A percentile compares a stretch with the other conserved stretches of the same genome.
Conservation (phyloP, 1,140 invertebrate genomes). For the Adoxophyes honmai region DNA sequence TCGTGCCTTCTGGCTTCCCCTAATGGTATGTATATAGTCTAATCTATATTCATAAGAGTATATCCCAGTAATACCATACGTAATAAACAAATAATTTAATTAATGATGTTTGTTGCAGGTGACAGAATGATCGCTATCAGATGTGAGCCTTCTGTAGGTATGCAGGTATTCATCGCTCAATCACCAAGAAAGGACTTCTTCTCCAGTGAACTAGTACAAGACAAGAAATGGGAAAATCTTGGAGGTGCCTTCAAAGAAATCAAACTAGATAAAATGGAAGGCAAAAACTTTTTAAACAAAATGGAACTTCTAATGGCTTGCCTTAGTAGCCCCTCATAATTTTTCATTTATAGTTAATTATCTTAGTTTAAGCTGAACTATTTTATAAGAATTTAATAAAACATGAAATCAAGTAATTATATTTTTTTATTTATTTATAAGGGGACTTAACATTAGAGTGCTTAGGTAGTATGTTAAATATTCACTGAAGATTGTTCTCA, state of each 20-base stretch:
- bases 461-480: conserved; percentile 72
- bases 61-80: no score
- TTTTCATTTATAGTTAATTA: conserved; percentile 10
- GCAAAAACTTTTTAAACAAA: conserved; percentile 97
- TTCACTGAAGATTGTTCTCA: conserved; percentile 71
- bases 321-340: conserved; percentile 79
- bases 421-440: conserved; percentile 65
- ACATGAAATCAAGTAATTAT: conserved; percentile 40
- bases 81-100: no score
- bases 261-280: conserved; percentile 95
- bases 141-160: conserved; percentile 83
- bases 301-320: conserved; percentile 98
- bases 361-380: conserved; percentile 18
- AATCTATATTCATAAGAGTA: no score
- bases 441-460: conserved; percentile 66
- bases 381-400: conserved; percentile 34
- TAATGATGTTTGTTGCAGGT: conserved; percentile 67
- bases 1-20: conserved; percentile 92
- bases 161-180: conserved; percentile 86
- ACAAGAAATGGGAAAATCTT: conserved; percentile 94
- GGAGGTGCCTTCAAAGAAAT: conserved; percentile 94
- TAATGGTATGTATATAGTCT: conserved; percentile 79
- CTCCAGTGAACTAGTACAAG: conserved; percentile 89
- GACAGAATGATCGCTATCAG: conserved; percentile 91
- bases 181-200: conserved; percentile 92